A percentile compares a stretch with the other conserved stretches of the same genome.
Conservation (phyloP, 23 tunicate species). For the Diplosoma virens region DNA sequence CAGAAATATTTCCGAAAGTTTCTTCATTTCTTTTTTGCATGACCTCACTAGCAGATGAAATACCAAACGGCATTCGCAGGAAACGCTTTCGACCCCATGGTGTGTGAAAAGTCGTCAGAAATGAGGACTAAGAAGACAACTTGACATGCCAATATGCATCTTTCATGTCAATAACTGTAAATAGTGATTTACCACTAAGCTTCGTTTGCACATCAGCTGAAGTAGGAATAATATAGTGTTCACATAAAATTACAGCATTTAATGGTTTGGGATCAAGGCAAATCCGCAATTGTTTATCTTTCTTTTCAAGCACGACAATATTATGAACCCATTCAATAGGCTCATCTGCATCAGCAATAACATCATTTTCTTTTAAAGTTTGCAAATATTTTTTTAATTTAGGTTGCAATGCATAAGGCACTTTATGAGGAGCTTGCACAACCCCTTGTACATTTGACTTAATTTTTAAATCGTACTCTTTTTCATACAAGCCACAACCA, state of each 20-base stretch:
- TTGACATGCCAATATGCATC: constrained; percentile 47
- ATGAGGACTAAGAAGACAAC: constrained; percentile 25
- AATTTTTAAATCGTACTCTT: background rate
- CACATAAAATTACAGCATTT: constrained; percentile 10
- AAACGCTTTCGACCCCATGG: constrained; percentile 41
- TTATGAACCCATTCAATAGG: constrained; percentile 11
- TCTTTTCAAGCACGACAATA: too few relatives aligned
- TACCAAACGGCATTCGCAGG: constrained; percentile 35
- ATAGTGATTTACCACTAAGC: constrained; percentile 6
- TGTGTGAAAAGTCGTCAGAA: constrained; percentile 28
- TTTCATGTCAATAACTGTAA: constrained; percentile 40
- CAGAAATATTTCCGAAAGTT: constrained; percentile 16
- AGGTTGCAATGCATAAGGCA: constrained; percentile 17
- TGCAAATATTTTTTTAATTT: too few relatives aligned
- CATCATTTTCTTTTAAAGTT: background rate
- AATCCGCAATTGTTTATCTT: too few relatives aligned
- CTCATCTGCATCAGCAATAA: constrained; percentile 10
- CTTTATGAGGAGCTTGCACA: constrained; percentile 1
- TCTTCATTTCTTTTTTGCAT: constrained; percentile 34
- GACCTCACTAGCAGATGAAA: constrained; percentile 27
- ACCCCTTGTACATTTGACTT: background rate
- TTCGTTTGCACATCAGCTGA: constrained; percentile 32
- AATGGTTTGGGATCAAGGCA: constrained; percentile 27
- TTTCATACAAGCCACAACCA: constrained; percentile 1
- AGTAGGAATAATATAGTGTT: constrained; percentile 16